Evolutionary conservation across 2,888 invertebrate genomes (phyloP).

Genomic region (Argyresthia albistria): DNA sequence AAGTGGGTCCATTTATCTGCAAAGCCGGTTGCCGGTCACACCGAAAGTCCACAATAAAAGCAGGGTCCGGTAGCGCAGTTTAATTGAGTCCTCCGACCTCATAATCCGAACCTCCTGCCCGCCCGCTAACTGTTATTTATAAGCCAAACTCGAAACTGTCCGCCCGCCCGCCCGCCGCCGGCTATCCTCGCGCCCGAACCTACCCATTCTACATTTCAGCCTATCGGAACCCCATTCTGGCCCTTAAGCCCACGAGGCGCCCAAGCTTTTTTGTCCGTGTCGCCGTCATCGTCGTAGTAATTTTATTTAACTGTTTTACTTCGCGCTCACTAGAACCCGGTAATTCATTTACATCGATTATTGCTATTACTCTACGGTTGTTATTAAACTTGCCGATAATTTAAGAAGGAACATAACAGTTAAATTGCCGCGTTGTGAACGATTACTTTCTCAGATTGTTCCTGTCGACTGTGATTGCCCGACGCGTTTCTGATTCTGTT

Average conservation of each 20-base stretch:
- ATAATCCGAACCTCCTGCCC: conserved; percentile 55
- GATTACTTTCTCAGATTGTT: conserved; percentile 51
- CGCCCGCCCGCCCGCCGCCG: conserved; percentile 12
- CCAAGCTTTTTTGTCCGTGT: conserved; percentile 5
- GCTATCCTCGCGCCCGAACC: conserved; percentile 2
- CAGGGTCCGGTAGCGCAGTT: conserved; percentile 64
- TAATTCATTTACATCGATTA: conserved; percentile 63
- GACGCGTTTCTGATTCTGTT: conserved; percentile 38
- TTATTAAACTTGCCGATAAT: conserved; percentile 68
- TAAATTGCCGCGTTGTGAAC: conserved; percentile 56
- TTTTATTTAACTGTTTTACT: conserved; percentile 49
- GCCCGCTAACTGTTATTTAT: conserved; percentile 68
- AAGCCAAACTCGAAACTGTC: conserved; percentile 47
- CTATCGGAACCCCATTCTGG: conserved; percentile 35
- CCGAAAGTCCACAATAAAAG: conserved; percentile 65
- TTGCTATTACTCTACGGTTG: conserved; percentile 56
- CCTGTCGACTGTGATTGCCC: conserved; percentile 41
- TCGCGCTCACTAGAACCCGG: conserved; percentile 40
- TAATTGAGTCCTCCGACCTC: conserved; percentile 71
- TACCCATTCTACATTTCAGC: conserved; percentile 34
- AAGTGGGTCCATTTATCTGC: conserved; percentile 61
- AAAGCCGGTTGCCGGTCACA: conserved; percentile 53
- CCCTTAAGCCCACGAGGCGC: background rate
- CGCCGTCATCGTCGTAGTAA: conserved; percentile 17
- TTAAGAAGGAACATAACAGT: conserved; percentile 61